Base-by-base conservation (phyloP, 1,140 invertebrate genomes). In the Drosophila chauvacae region DNA sequence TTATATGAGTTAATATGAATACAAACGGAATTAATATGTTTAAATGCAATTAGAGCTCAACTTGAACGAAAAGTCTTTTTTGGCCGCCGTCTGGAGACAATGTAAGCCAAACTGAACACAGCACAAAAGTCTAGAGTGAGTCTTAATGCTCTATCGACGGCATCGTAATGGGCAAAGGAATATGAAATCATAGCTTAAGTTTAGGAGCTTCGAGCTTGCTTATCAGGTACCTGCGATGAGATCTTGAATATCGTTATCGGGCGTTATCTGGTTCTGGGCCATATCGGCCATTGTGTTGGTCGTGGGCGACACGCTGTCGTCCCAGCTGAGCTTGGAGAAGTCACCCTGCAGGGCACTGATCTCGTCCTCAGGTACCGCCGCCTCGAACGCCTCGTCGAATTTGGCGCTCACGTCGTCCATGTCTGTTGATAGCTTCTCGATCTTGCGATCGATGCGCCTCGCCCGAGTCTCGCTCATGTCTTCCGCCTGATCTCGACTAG, bases 361-460 rank as follows among this genome's bases (percentile, higher is more conserved):
- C 61, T 92, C 92, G 45, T 92, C 92, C 56, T 92, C 91, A 14
- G 80, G 84, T 9, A 92, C 78, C 14, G 83, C 39, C 56, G 75
- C 55, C 58, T 91, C 90, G 33, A 92, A 92, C 28, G 81, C 68
- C 55, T 90, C 82, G 71, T 92, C 91, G 39, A 92, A 92, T 37
- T 77, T 70, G 42, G 59, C 75, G 55, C 78, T 81, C 16, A 90
- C 70, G 47, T 88, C 88, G 57, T 94, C 91, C 59, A 90, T 44
- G 56, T 91, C 79, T 13, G 94, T 94, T 65, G 94, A 94, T 92
- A 95, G 93, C 77, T 94, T 92, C 88, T 94, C 94, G 84, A 95
- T 95, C 85, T 94, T 94, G 56, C 93, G 91, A 80, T 95, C 94
- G 47, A 95, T 93, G 65, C 94, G 92, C 77, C 87, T 79, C 56